phyloP scores from a whole-genome alignment of 2,113 vertebrate genomes.

The Oryzias melastigma region DNA sequence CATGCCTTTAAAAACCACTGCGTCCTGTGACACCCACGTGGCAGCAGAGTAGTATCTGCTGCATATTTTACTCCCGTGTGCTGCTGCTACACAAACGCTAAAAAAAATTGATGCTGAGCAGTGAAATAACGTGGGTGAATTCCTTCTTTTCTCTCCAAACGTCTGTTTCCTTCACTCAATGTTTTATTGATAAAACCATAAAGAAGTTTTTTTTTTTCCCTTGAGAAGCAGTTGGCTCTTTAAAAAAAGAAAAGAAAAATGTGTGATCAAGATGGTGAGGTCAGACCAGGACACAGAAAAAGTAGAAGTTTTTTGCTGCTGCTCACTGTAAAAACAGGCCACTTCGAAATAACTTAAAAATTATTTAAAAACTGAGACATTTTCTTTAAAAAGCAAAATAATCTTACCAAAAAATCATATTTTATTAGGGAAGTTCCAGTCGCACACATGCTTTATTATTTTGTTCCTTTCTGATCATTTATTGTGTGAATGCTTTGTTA shows the following conservation, averaged over 20 bases:
- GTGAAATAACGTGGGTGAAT: constrained; percentile 7
- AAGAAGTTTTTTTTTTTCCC: too few relatives aligned
- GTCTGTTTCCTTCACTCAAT: constrained; percentile 11
- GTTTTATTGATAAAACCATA: not conserved
- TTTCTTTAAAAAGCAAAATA: too few relatives aligned
- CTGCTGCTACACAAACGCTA: constrained; percentile 11
- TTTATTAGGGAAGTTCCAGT: too few relatives aligned
- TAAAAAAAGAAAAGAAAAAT: constrained; percentile 2
- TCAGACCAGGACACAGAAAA: constrained; percentile 65
- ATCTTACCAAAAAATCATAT: too few relatives aligned
- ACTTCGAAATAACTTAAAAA: not conserved
- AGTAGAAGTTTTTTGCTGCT: constrained; percentile 29
- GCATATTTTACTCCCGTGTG: constrained; percentile 4
- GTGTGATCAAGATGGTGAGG: constrained; percentile 53
- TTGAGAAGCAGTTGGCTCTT: not conserved
- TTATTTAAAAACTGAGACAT: too few relatives aligned
- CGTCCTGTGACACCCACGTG: not conserved
- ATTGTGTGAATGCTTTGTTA: too few relatives aligned
- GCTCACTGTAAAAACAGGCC: constrained; percentile 29
- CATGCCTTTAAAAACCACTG: constrained; percentile 1
- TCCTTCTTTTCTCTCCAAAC: constrained; percentile 14
- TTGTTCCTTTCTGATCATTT: too few relatives aligned
- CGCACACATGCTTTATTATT: too few relatives aligned
- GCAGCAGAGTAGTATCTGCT: not conserved
- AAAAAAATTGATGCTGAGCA: not conserved